Percentiles rank a stretch among this genome's conserved stretches.
Conservation (phyloP, 2,113 vertebrate species). For the Hassar affinis region DNA sequence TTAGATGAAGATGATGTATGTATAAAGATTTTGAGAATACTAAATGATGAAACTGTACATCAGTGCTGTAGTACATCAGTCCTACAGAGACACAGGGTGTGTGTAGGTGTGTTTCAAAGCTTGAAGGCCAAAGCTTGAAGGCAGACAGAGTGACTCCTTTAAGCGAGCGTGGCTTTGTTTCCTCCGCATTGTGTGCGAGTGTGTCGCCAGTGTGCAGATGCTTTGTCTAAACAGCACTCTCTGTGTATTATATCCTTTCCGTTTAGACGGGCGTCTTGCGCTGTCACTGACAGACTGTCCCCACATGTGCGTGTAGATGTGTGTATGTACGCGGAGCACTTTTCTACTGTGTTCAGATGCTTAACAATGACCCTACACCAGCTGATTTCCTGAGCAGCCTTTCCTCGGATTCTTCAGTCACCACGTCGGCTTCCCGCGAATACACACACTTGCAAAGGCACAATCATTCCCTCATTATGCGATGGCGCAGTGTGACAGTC, state of each 20-base stretch:
- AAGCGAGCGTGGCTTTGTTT: constrained; percentile 33
- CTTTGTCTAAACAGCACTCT: constrained; percentile 41
- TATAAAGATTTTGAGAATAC: not conserved
- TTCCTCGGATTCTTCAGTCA: constrained; percentile 50
- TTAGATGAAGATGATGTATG: not conserved
- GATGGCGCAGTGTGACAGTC: constrained; percentile 2
- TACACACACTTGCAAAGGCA: not conserved
- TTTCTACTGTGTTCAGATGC: constrained; percentile 32
- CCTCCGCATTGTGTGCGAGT: constrained; percentile 37
- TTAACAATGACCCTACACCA: constrained; percentile 42
- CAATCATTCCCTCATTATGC: constrained; percentile 1
- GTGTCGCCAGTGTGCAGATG: constrained; percentile 35
- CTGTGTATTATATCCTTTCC: constrained; percentile 51
- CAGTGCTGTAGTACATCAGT: not conserved
- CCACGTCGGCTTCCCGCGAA: constrained; percentile 10
- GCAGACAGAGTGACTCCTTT: constrained; percentile 35
- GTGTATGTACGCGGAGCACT: not conserved
- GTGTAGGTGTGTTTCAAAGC: constrained; percentile 36
- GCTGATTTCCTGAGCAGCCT: constrained; percentile 53
- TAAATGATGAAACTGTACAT: not conserved
- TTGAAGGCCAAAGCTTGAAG: not conserved
- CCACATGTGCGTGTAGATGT: constrained; percentile 31
- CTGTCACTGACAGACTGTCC: constrained; percentile 32
- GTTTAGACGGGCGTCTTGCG: constrained; percentile 41
- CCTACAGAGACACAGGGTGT: not conserved